A percentile compares a stretch with the other conserved stretches of the same genome.
These are phyloP conservation scores for Catocala fraxini DNA, from an alignment of 2,888 invertebrate species.

Conservation along the genomic window DNA sequence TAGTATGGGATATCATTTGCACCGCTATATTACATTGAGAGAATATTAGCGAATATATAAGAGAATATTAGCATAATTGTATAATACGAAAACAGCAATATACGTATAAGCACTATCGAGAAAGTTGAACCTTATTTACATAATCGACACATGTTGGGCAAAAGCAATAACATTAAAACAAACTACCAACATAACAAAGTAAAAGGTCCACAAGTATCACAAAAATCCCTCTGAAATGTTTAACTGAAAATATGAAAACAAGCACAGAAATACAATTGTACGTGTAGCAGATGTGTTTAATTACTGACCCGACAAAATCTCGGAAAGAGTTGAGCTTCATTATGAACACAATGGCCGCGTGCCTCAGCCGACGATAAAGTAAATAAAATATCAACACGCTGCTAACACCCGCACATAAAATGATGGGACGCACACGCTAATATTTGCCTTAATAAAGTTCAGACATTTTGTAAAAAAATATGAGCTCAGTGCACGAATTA, in stretches of 20 bases:
- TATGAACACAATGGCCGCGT: conserved; percentile 71
- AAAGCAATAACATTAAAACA: conserved; percentile 63
- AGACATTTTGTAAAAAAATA: conserved; percentile 76
- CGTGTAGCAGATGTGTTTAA: conserved; percentile 84
- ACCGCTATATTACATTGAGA: not conserved
- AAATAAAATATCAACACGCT: conserved; percentile 83
- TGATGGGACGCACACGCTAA: conserved; percentile 72
- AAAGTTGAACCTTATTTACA: conserved; percentile 51
- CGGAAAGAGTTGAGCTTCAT: conserved; percentile 78
- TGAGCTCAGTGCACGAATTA: conserved; percentile 71
- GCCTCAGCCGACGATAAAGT: conserved; percentile 72
- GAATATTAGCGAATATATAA: not conserved
- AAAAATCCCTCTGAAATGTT: conserved; percentile 65
- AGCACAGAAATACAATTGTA: conserved; percentile 70
- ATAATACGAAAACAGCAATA: no score
- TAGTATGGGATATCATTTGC: not conserved
- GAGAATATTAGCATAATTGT: not conserved
- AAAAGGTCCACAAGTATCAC: conserved; percentile 61
- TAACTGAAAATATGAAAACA: conserved; percentile 70
- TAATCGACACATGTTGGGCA: conserved; percentile 57
- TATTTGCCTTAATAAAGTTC: conserved; percentile 80
- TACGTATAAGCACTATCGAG: conserved; percentile 4
- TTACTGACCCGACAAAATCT: conserved; percentile 82
- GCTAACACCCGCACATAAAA: conserved; percentile 73
- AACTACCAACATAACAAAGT: conserved; percentile 62